A percentile compares a stretch with the other conserved stretches of the same genome.
Conservation (phyloP, 92 coral and sea anemone species). For the Parazoanthus swiftii region DNA sequence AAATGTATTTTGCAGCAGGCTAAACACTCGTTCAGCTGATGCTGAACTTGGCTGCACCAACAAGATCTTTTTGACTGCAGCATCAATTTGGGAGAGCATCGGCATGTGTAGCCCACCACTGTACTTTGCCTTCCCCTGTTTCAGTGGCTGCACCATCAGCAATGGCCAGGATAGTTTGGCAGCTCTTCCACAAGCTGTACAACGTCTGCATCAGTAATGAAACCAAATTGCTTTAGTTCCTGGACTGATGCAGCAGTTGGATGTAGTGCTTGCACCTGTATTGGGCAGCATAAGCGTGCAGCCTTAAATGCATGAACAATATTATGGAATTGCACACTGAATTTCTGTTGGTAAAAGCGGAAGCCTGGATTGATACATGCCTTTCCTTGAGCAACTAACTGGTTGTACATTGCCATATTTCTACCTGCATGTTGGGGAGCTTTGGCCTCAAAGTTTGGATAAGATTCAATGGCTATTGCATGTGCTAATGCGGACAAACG, state of each 20-base stretch:
- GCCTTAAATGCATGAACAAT: neutral
- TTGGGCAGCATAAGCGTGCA: neutral
- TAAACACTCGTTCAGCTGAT: constrained; percentile 1
- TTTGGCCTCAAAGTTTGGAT: constrained; percentile 45
- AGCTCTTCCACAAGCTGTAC: neutral
- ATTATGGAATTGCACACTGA: neutral
- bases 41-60: neutral
- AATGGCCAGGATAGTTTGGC: neutral
- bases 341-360: neutral
- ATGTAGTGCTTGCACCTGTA: neutral
- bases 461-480: constrained; percentile 50
- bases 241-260: neutral
- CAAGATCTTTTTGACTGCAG: neutral
- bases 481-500: constrained; percentile 48
- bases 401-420: neutral
- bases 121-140: neutral
- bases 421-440: constrained; percentile 33
- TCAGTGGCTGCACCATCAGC: neutral
- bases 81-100: neutral
- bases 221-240: neutral
- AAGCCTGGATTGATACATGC: neutral
- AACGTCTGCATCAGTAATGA: neutral
- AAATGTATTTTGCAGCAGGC: neutral
- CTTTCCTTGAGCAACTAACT: constrained; percentile 9
- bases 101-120: neutral